Evolutionary conservation across 2,797 vertebrate genomes (phyloP).

Genomic region (Hybognathus amarus): DNA sequence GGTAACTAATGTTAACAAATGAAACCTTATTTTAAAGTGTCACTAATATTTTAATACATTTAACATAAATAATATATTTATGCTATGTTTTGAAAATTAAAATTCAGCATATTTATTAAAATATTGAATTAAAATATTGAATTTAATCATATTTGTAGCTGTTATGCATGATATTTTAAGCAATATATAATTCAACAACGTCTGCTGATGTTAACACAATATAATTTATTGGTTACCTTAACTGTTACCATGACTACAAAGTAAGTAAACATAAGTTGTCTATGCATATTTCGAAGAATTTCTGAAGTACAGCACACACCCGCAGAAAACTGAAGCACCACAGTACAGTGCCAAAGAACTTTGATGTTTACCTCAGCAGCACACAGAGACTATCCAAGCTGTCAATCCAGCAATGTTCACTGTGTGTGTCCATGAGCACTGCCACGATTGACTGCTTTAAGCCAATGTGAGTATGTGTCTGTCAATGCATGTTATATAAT

Average conservation of each 20-base stretch:
- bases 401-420: conserved; percentile 33
- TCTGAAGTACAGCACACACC: not conserved
- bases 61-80: too few relatives aligned
- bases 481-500: conserved; percentile 66
- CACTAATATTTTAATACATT: not conserved
- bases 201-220: not conserved
- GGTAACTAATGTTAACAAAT: not conserved
- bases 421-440: not conserved
- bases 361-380: conserved; percentile 17
- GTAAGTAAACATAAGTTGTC: not conserved
- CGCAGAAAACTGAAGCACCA: not conserved
- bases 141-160: not conserved
- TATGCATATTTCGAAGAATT: not conserved
- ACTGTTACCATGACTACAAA: not conserved
- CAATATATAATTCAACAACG: not conserved
- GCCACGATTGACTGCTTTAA: conserved; percentile 1
- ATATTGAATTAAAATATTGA: not conserved
- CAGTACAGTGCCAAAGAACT: not conserved
- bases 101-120: not conserved
- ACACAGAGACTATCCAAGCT: conserved; percentile 27
- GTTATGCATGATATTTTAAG: not conserved
- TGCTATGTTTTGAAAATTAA: not conserved
- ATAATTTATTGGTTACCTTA: not conserved
- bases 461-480: conserved; percentile 16
- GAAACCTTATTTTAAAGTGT: not conserved